Evolutionary conservation across 2,113 vertebrate species (phyloP), one percentile per base, ranked within the genome.

Genomic region (Leptobrachium leishanense): DNA sequence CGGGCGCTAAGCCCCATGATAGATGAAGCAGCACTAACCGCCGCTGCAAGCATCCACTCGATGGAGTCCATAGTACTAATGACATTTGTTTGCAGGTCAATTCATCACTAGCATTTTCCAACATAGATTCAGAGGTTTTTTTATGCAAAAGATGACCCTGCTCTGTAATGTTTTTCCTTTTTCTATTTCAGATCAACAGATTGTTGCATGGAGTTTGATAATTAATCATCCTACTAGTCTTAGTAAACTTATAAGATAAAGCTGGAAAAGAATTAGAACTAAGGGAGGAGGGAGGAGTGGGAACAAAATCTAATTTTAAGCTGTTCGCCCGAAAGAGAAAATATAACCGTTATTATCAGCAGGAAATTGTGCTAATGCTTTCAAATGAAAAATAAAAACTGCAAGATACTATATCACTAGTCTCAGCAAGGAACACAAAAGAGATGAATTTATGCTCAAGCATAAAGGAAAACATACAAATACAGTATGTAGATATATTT

Each of bases 381-480:
- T 80, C 70, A 80, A 74, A 79, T 73, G 74, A 80, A 80, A 71
- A 74, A 80, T 67, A 80, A 80, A 42, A 55, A 67, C 71, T 39
- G 68, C 53, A 15, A 80, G 50, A 74, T 74, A 74, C 77, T 57
- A 66, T 68, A 68, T 67, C 71, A 80, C 12, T n/a, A 42, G n/a
- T 42, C 50, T 40, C 71, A 80, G 77, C 71, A 67, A 68, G 71
- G 70, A 54, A 53, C 50, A 70, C 46, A 50, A 8, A 50, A 8
- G 46, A 50, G 46, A 4, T 5, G 46, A 50, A 50, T 50, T 50
- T 50, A 50, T 50, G 4, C 46, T 50, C 4, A 5, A 4, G 8
- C 8, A 8, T 50, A 50, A 8, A 50, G 8, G 46, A 50, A 50
- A 8, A 50, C 4, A 50, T 50, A 31, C 8, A 50, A 50, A 50